Base-by-base conservation (phyloP, 2,113 vertebrate species). In the Indri indri region DNA sequence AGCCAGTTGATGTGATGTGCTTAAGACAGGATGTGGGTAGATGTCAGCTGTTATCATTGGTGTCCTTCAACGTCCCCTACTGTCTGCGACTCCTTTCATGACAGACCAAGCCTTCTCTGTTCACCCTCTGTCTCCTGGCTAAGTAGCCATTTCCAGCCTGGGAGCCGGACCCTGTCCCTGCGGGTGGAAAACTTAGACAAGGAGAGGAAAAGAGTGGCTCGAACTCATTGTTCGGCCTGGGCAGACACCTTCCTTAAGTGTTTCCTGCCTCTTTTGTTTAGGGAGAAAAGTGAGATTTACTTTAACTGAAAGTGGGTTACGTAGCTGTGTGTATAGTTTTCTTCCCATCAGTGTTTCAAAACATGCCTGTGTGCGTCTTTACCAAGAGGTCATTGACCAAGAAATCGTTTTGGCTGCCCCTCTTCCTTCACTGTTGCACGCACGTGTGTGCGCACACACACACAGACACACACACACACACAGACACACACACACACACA, bases 251-350 rank as follows among this genome's bases (percentile, higher is more conserved):
- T 0, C 0, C 6, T 37, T 45, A 57, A 96, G 73, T n/a, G 90
- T 83, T 96, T 97, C 89, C 94, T 82, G 91, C 50, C 4, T 22
- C 68, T 82, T 84, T 73, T 83, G 61, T 87, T 76, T 23, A 45
- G 70, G 66, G 40, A 50, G 22, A 52, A 70, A 79, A 82, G 77
- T 52, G 70, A 71, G 81, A 25, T 50, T 5, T n/a, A 59, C 40
- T 68, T 68, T 82, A 32, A 50, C 7, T 32, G 77, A 54, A 85
- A 70, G 80, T 40, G 88, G 63, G 27, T 61, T 59, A 6, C 1
- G 42, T 11, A 8, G 61, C 27, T 34, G 14, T 45, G 1, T 8
- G 34, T 1, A n/a, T 0, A 10, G 32, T 54, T 16, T 42, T 77
- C 83, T 80, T 80, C 18, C 57, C 22, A 6, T 7, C 3, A 5